phyloP scores from a whole-genome alignment of 2,113 vertebrate species.

The Coracopsis vasa region DNA sequence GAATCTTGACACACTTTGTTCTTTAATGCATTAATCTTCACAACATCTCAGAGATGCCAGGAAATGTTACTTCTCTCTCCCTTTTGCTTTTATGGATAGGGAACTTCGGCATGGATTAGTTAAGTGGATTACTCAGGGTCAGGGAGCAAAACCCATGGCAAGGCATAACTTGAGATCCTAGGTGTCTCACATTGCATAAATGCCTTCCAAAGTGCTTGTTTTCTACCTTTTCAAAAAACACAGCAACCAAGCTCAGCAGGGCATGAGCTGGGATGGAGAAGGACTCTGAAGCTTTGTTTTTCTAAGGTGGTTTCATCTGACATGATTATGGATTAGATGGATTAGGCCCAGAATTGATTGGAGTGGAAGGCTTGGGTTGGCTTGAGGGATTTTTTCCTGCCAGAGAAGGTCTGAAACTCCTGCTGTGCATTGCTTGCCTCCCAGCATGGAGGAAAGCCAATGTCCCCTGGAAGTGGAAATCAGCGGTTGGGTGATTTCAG shows the following conservation, averaged over 20 bases:
- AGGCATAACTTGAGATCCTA: background rate
- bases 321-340: background rate
- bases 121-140: background rate
- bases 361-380: background rate
- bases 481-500: background rate
- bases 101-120: background rate
- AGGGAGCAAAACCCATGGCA: background rate
- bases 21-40: background rate
- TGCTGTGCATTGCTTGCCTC: background rate
- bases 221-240: background rate
- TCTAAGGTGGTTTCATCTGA: background rate
- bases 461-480: background rate
- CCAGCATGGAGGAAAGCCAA: accelerated
- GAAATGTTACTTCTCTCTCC: background rate
- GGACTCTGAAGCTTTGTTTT: background rate
- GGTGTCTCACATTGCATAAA: background rate
- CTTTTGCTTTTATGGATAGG: background rate
- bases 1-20: background rate
- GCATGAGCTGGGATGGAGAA: background rate
- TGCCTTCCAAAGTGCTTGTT: background rate
- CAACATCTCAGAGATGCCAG: background rate
- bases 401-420: background rate
- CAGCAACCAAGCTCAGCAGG: background rate
- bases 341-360: background rate
- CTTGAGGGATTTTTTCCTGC: background rate